A percentile compares a stretch with the other conserved stretches of the same genome.
These are phyloP conservation scores for Apotomis capreana DNA, from an alignment of 2,888 invertebrate genomes.

Conservation along the genomic window DNA sequence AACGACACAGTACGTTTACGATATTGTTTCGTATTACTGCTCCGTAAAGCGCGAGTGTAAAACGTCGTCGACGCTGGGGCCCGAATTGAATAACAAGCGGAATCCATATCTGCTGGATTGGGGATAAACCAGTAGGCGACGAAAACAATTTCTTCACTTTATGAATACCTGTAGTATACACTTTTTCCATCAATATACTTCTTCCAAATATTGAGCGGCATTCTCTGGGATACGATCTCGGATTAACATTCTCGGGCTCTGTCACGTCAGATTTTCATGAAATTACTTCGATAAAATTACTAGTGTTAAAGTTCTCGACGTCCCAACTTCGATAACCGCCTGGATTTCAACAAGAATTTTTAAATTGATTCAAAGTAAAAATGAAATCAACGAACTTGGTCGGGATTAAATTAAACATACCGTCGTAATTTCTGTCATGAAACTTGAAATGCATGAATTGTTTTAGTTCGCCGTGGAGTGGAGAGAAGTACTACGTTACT, in stretches of 20 bases:
- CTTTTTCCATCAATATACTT: slow-evolving; percentile 15
- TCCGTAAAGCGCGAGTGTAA: slow-evolving; percentile 51
- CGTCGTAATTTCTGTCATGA: slow-evolving; percentile 75
- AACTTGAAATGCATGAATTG: slow-evolving; percentile 61
- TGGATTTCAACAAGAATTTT: slow-evolving; percentile 76
- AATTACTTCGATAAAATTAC: slow-evolving; percentile 73
- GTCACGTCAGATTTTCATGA: slow-evolving; percentile 63
- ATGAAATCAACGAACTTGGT: slow-evolving; percentile 78
- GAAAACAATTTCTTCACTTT: slow-evolving; percentile 32
- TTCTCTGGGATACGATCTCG: slow-evolving; percentile 25
- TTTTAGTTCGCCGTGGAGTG: slow-evolving; percentile 27
- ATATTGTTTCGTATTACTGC: slow-evolving; percentile 76
- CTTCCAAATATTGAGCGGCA: slow-evolving; percentile 17
- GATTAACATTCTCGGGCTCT: slow-evolving; percentile 31
- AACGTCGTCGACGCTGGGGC: slow-evolving; percentile 48
- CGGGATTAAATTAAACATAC: slow-evolving; percentile 74
- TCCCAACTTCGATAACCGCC: slow-evolving; percentile 75
- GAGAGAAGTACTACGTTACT: slow-evolving; percentile 21
- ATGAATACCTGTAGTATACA: slow-evolving; percentile 24
- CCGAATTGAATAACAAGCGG: slow-evolving; percentile 48
- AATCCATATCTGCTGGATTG: slow-evolving; percentile 36
- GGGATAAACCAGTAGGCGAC: slow-evolving; percentile 29
- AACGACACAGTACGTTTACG: slow-evolving; percentile 75
- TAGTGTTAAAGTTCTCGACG: slow-evolving; percentile 74
- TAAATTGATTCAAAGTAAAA: slow-evolving; percentile 81